A percentile compares a stretch with the other conserved stretches of the same genome.
phyloP scores from a whole-genome alignment of 2,113 vertebrate genomes.

The Erythrocebus patas region DNA sequence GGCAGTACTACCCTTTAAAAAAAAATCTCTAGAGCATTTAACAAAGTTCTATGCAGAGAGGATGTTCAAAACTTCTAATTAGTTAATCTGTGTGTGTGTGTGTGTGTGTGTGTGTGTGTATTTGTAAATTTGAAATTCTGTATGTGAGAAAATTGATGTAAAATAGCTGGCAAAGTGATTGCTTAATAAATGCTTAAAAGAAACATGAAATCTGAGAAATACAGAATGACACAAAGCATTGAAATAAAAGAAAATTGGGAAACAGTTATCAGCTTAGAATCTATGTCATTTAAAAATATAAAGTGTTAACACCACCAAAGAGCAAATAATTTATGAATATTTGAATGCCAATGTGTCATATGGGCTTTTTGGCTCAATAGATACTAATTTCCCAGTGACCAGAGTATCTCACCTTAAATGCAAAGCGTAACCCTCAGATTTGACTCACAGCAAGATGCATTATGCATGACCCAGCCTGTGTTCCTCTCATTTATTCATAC shows the following conservation, averaged over 20 bases:
- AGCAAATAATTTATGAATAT: background rate
- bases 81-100: background rate
- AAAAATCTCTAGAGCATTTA: background rate
- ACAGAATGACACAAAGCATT: background rate
- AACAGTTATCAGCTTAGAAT: background rate
- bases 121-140: background rate
- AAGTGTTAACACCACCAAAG: background rate
- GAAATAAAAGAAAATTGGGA: background rate
- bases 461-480: background rate
- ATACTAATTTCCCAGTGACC: conserved; percentile 16
- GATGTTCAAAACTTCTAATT: background rate
- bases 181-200: background rate
- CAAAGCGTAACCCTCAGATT: background rate
- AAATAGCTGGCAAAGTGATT: background rate
- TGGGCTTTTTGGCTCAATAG: background rate
- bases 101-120: background rate
- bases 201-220: background rate
- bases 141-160: background rate
- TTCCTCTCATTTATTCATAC: background rate
- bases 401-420: background rate
- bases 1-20: background rate
- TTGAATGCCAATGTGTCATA: background rate
- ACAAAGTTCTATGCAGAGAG: background rate
- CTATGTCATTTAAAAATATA: background rate
- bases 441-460: background rate